phyloP scores from a whole-genome alignment of 2,797 vertebrate species.

The Tinamus major region DNA sequence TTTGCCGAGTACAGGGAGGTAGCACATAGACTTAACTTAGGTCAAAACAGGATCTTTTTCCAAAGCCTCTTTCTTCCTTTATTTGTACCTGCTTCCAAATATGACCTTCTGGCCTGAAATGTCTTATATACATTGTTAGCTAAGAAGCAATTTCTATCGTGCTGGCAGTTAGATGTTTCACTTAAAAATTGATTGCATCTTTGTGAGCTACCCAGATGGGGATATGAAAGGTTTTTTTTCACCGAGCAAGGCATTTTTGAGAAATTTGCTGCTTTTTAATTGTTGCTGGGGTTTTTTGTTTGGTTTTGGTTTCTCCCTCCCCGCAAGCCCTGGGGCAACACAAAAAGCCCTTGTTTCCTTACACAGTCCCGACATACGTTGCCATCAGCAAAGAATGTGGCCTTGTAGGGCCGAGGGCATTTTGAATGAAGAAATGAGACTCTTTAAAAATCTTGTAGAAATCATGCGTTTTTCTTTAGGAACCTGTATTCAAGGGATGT shows the following conservation, averaged over 20 bases:
- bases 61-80: background rate
- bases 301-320: no score
- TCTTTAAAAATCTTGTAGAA: background rate
- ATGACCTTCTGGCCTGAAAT: background rate
- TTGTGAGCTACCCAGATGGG: slow-evolving; percentile 3
- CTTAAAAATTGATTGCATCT: slow-evolving; percentile 29
- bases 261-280: no score
- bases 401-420: background rate
- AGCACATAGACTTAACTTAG: background rate
- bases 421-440: background rate
- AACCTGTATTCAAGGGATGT: background rate
- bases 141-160: background rate
- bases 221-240: background rate
- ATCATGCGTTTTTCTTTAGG: background rate
- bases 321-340: slow-evolving; percentile 13
- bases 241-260: background rate
- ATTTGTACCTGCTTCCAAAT: background rate
- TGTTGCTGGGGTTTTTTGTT: no score
- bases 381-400: slow-evolving; percentile 45
- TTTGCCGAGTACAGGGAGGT: background rate
- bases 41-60: background rate
- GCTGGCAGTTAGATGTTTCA: slow-evolving; percentile 19
- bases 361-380: background rate
- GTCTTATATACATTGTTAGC: background rate
- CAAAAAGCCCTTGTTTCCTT: slow-evolving; percentile 51